Evolutionary conservation across 2,797 vertebrate species (phyloP), one percentile per base, ranked within the genome.

Genomic region (Esox masquinongy): DNA sequence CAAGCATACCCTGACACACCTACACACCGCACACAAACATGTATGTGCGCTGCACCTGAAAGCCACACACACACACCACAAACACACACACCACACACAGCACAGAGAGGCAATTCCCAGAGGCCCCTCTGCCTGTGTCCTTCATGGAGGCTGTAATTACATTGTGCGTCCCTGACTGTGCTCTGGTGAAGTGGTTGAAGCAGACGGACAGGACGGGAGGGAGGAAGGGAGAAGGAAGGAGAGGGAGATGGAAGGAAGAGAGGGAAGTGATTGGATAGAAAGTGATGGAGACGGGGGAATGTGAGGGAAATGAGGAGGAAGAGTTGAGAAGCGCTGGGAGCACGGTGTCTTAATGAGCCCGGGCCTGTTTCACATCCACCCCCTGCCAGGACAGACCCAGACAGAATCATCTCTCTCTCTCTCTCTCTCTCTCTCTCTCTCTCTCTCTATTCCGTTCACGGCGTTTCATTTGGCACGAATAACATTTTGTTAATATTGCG

Each of bases 61-160:
- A n/a, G n/a, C n/a, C 53, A 56, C 53, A 22, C 19, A 24, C 61
- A 22, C 72, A 24, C 73, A 73, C 34, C 3, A 73, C 68, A 49
- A 78, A 26, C 59, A 47, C 61, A 79, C 47, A 72, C 74, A 70
- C 31, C 73, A 68, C 39, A 43, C 53, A 56, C 53, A 51, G 50
- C 50, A 56, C 53, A 67, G 72, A 80, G 70, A 24, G 56, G 73
- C 51, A 36, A 29, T 70, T 80, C 83, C 81, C 75, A 31, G 74
- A 75, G 81, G 74, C 4, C 4, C 72, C 68, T 51, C 19, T 49
- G 70, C 74, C 77, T 66, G 56, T 59, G 86, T 87, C 88, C 88
- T 88, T 90, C 84, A 86, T 76, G 69, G 79, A 75, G 66, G 78
- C 82, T 86, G 69, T 85, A 86, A 89, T 91, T 85, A 87, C 86